These are phyloP conservation scores for Geothlypis trichas DNA, from an alignment of 2,113 vertebrate genomes.

Conservation along the genomic window DNA sequence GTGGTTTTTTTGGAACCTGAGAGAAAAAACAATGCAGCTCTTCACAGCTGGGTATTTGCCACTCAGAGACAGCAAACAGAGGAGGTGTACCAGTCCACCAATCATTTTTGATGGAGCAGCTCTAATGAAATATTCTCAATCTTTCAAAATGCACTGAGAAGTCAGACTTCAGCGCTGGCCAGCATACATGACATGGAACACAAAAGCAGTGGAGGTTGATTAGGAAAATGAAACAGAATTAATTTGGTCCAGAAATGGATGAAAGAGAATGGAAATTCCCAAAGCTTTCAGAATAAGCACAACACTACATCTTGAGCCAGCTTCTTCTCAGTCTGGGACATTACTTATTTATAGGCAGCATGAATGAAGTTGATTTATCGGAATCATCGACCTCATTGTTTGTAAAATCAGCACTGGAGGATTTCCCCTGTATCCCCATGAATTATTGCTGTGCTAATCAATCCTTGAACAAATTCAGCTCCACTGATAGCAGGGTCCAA, in stretches of 20 bases:
- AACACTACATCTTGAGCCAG: background rate
- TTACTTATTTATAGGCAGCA: conserved; percentile 39
- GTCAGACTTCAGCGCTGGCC: background rate
- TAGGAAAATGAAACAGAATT: conserved; percentile 13
- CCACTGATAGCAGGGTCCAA: background rate
- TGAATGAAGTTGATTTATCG: conserved; percentile 31
- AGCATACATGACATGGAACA: background rate
- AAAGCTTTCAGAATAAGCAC: background rate
- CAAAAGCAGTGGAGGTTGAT: background rate
- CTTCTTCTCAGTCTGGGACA: background rate
- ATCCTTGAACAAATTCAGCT: background rate
- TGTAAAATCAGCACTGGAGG: conserved; percentile 28
- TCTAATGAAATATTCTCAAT: background rate
- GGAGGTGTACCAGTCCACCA: background rate
- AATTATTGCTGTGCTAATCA: conserved; percentile 25
- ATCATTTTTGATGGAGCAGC: background rate
- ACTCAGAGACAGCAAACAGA: background rate
- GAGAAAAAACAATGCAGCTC: background rate
- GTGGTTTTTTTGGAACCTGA: background rate
- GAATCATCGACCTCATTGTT: conserved; percentile 12
- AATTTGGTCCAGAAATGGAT: conserved; percentile 8
- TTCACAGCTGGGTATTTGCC: background rate
- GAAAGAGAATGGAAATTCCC: conserved; percentile 23
- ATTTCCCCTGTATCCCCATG: background rate
- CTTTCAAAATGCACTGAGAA: background rate